These are phyloP conservation scores for Bedellia somnulentella DNA, from an alignment of 2,888 invertebrate genomes.

Conservation along the genomic window DNA sequence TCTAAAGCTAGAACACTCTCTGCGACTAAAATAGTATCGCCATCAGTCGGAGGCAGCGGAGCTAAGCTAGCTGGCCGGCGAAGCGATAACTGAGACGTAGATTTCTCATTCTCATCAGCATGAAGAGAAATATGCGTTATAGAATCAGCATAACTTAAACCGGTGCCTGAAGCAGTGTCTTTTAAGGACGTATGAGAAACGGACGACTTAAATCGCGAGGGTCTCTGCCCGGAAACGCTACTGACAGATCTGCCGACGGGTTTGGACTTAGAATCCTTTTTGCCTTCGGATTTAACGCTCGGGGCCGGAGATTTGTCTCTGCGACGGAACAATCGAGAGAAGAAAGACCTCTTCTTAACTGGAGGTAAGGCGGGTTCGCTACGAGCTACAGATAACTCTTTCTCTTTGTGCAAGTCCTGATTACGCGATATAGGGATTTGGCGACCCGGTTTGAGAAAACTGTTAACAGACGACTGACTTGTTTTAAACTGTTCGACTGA, in stretches of 20 bases:
- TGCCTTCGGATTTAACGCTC: constrained; percentile 34
- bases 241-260: constrained; percentile 63
- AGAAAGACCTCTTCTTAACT: constrained; percentile 47
- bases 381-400: constrained; percentile 25
- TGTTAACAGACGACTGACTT: constrained; percentile 44
- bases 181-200: constrained; percentile 44
- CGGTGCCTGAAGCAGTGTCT: constrained; percentile 36
- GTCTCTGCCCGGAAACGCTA: constrained; percentile 62
- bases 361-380: constrained; percentile 48
- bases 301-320: constrained; percentile 48
- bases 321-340: constrained; percentile 45
- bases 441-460: constrained; percentile 35
- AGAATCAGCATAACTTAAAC: constrained; percentile 56
- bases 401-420: constrained; percentile 15
- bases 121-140: constrained; percentile 70
- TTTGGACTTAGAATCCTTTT: constrained; percentile 28
- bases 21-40: constrained; percentile 62
- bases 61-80: constrained; percentile 24
- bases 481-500: constrained; percentile 32
- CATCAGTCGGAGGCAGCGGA: constrained; percentile 51
- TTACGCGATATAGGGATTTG: constrained; percentile 29
- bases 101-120: constrained; percentile 47
- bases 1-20: constrained; percentile 51
- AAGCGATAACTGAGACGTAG: constrained; percentile 30
- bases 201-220: constrained; percentile 43